Evolutionary conservation across 2,888 invertebrate genomes (phyloP).

Genomic region (Plebejus argus): DNA sequence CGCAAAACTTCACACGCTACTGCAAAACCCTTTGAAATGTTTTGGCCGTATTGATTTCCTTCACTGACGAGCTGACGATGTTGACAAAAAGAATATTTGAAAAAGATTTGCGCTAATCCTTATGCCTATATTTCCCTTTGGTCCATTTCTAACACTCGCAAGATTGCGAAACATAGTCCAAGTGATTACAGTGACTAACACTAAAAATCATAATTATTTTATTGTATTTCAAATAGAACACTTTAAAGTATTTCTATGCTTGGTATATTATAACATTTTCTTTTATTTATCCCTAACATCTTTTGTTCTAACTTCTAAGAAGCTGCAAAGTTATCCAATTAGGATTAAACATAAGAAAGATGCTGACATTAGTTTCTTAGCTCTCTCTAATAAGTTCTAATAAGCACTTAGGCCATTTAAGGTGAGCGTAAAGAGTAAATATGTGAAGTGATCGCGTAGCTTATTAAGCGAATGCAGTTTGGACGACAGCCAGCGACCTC

Average conservation of each 20-base stretch:
- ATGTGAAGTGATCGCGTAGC: slow-evolving; percentile 53
- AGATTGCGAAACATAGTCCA: background rate
- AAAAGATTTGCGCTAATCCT: background rate
- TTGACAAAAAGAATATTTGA: background rate
- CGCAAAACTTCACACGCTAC: background rate
- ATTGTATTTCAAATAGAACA: too few relatives aligned
- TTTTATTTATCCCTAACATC: background rate
- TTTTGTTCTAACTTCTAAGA: background rate
- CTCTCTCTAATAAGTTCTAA: slow-evolving; percentile 3
- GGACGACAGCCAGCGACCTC: slow-evolving; percentile 51
- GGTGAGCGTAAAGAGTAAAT: slow-evolving; percentile 43
- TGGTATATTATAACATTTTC: too few relatives aligned
- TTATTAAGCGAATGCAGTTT: slow-evolving; percentile 55
- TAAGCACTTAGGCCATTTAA: slow-evolving; percentile 34
- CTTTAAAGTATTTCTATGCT: too few relatives aligned
- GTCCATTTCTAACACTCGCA: background rate
- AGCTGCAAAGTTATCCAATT: background rate
- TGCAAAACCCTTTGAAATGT: slow-evolving; percentile 19
- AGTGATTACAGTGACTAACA: too few relatives aligned
- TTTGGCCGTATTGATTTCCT: background rate
- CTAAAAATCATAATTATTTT: too few relatives aligned
- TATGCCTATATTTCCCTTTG: background rate
- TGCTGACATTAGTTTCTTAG: background rate
- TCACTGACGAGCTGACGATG: slow-evolving; percentile 12
- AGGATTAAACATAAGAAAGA: background rate